These are phyloP conservation scores for Apotomis turbidana DNA, from an alignment of 2,888 invertebrate genomes.

Conservation along the genomic window DNA sequence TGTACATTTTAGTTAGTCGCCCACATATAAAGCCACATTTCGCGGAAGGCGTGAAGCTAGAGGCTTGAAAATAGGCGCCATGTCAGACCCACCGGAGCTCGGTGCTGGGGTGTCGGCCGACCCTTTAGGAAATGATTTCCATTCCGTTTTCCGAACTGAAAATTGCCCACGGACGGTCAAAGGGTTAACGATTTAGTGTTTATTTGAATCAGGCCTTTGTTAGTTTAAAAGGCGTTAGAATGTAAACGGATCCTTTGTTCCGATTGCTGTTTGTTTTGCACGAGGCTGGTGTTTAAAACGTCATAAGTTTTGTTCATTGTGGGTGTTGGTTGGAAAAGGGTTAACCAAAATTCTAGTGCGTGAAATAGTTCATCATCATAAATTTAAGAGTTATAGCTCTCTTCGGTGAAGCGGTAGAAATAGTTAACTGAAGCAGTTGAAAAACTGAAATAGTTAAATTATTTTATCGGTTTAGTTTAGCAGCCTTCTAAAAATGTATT, in stretches of 20 bases:
- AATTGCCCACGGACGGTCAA: constrained; percentile 81
- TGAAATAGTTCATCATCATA: neutral
- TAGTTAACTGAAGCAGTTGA: too few relatives aligned
- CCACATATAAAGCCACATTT: constrained; percentile 15
- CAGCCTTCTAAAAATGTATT: neutral
- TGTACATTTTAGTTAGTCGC: neutral
- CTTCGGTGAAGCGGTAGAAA: neutral
- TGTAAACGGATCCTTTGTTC: constrained; percentile 80
- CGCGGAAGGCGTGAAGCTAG: constrained; percentile 40
- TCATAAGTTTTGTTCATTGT: constrained; percentile 31
- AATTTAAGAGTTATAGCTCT: too few relatives aligned
- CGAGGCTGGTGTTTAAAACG: constrained; percentile 18
- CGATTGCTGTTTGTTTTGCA: constrained; percentile 72
- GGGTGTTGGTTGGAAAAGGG: constrained; percentile 33
- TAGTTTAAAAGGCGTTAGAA: constrained; percentile 81
- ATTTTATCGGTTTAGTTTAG: neutral
- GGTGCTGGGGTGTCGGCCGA: constrained; percentile 56
- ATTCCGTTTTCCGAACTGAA: constrained; percentile 80
- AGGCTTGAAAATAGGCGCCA: constrained; percentile 52
- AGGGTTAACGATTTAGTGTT: constrained; percentile 82
- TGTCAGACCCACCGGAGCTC: constrained; percentile 52
- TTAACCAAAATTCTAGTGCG: constrained; percentile 7
- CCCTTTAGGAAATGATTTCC: constrained; percentile 79
- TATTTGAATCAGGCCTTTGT: constrained; percentile 82
- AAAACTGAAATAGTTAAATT: neutral